These are phyloP conservation scores for Reticulitermes speratus DNA, from an alignment of 1,140 invertebrate species.

Conservation along the genomic window DNA sequence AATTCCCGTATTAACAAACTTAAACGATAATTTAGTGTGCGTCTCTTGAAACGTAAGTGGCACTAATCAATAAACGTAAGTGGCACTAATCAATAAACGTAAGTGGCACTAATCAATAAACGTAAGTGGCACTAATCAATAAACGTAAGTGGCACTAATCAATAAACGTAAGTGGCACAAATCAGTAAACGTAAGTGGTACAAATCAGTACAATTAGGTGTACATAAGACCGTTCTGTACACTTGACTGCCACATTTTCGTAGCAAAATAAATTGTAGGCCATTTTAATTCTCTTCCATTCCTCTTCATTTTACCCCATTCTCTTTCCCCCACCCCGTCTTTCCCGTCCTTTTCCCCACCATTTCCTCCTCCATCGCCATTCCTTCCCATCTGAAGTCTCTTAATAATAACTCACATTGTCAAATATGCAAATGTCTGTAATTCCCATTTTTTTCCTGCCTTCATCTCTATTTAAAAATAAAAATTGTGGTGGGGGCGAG, in stretches of 20 bases:
- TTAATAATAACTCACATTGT: background rate
- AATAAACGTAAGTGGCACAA: too few relatives aligned
- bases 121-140: too few relatives aligned
- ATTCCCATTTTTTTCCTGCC: background rate
- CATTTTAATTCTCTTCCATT: background rate
- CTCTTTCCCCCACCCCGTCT: background rate
- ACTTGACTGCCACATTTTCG: background rate
- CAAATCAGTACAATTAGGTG: background rate
- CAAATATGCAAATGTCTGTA: slow-evolving; percentile 9
- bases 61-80: too few relatives aligned
- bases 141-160: too few relatives aligned
- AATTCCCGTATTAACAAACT: too few relatives aligned
- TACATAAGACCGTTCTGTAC: background rate
- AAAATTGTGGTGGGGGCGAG: background rate
- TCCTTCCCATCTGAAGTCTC: background rate
- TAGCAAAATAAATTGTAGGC: background rate
- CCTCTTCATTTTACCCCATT: background rate
- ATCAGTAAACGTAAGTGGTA: too few relatives aligned
- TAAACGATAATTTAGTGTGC: too few relatives aligned
- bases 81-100: too few relatives aligned
- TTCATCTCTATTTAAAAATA: slow-evolving; percentile 5
- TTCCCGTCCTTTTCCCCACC: background rate
- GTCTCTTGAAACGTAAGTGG: background rate
- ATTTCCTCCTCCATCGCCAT: background rate
- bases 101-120: too few relatives aligned